Percentiles rank a stretch among this genome's conserved stretches.
phyloP scores from a whole-genome alignment of 2,113 vertebrate species.

The Odocoileus hemionus region DNA sequence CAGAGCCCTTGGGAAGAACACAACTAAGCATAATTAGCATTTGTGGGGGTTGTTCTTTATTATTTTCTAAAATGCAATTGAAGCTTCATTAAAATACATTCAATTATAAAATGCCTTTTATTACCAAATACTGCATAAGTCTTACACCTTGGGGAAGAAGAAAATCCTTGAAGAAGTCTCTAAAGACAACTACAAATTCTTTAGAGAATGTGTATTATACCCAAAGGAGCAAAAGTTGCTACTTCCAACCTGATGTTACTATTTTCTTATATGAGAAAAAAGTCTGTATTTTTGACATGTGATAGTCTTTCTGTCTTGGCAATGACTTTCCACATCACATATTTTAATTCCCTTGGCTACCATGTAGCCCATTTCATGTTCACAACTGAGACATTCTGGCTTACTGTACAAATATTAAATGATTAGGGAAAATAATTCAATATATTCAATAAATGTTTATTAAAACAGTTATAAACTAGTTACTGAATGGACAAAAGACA shows the following conservation, averaged over 20 bases:
- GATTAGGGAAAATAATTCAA: background rate
- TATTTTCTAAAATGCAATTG: conserved; percentile 24
- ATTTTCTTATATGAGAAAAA: background rate
- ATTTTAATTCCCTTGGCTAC: background rate
- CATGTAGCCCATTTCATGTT: background rate
- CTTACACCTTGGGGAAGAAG: conserved; percentile 4
- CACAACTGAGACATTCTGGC: background rate
- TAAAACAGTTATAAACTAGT: background rate
- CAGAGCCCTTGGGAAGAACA: background rate
- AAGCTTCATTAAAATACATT: background rate
- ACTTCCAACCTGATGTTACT: background rate
- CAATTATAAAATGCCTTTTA: conserved; percentile 7
- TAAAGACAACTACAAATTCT: background rate
- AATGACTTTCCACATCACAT: background rate
- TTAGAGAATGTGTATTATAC: background rate
- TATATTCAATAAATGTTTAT: background rate
- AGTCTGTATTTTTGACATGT: background rate
- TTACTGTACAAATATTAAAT: background rate
- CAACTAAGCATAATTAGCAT: background rate
- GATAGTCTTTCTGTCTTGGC: background rate
- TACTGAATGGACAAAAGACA: background rate
- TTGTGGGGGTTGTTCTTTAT: background rate
- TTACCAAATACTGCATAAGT: background rate
- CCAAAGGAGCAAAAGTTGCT: background rate
- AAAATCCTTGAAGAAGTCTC: background rate